Evolutionary conservation across 1,140 invertebrate species (phyloP).

Genomic region (Drosophila tsacasi): DNA sequence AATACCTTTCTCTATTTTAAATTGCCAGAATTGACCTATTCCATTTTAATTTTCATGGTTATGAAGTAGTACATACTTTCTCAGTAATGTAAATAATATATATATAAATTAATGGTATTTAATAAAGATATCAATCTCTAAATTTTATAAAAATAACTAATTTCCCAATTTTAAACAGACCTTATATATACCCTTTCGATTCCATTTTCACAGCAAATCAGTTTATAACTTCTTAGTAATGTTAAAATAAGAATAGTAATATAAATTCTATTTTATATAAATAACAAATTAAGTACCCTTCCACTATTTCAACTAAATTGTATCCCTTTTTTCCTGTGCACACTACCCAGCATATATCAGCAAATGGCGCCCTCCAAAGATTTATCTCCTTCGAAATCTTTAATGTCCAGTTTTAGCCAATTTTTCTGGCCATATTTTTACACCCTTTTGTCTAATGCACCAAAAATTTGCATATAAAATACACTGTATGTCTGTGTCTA

Average conservation of each 20-base stretch:
- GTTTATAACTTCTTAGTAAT: too few relatives aligned
- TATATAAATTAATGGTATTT: neutral
- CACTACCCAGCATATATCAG: conserved; percentile 1
- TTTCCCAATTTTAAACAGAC: neutral
- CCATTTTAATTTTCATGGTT: too few relatives aligned
- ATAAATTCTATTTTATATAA: too few relatives aligned
- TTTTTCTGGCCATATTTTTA: conserved; percentile 17
- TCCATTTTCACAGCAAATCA: too few relatives aligned
- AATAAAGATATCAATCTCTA: neutral
- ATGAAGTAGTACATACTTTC: too few relatives aligned
- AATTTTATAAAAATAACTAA: neutral
- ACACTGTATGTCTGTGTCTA: neutral
- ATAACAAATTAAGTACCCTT: too few relatives aligned
- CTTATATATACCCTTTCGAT: too few relatives aligned
- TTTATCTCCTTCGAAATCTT: conserved; percentile 38
- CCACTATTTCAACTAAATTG: neutral
- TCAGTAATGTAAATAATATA: neutral
- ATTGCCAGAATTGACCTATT: too few relatives aligned
- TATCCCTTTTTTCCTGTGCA: neutral
- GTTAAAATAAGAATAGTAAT: too few relatives aligned
- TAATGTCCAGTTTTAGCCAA: conserved; percentile 35
- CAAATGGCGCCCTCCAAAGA: conserved; percentile 16
- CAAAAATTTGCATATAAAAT: conserved; percentile 50
- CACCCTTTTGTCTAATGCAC: conserved; percentile 39
- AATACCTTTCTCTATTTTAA: too few relatives aligned